A percentile compares a stretch with the other conserved stretches of the same genome.
Evolutionary conservation across 2,113 vertebrate genomes (phyloP).

Genomic region (Setophaga petechia): DNA sequence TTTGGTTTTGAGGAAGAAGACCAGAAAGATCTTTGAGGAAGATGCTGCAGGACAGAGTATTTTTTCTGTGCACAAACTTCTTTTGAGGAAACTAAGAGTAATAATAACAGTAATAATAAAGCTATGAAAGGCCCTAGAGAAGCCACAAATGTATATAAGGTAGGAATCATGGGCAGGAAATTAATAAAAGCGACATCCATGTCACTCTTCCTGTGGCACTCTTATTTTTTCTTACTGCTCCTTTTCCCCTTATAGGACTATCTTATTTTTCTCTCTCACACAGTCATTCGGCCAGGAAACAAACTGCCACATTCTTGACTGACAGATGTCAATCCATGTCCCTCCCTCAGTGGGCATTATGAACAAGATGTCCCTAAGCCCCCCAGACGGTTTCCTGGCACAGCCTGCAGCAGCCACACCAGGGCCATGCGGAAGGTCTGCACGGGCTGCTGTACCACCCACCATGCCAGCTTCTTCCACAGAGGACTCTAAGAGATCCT

Average conservation of each 20-base stretch:
- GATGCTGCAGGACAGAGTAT: not conserved
- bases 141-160: not conserved
- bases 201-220: not conserved
- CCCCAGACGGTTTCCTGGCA: not conserved
- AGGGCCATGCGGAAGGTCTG: not conserved
- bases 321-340: not conserved
- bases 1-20: not conserved
- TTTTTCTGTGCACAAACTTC: not conserved
- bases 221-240: not conserved
- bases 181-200: not conserved
- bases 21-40: not conserved
- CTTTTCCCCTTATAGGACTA: not conserved
- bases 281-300: not conserved
- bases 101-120: not conserved
- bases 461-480: accelerated
- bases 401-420: not conserved
- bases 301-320: not conserved
- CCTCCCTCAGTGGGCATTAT: not conserved
- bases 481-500: not conserved
- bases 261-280: not conserved
- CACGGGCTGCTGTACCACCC: not conserved
- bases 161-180: not conserved
- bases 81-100: not conserved
- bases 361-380: not conserved
- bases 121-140: not conserved